phyloP scores from a whole-genome alignment of 2,113 vertebrate species.

The Sphyrna mokarran region DNA sequence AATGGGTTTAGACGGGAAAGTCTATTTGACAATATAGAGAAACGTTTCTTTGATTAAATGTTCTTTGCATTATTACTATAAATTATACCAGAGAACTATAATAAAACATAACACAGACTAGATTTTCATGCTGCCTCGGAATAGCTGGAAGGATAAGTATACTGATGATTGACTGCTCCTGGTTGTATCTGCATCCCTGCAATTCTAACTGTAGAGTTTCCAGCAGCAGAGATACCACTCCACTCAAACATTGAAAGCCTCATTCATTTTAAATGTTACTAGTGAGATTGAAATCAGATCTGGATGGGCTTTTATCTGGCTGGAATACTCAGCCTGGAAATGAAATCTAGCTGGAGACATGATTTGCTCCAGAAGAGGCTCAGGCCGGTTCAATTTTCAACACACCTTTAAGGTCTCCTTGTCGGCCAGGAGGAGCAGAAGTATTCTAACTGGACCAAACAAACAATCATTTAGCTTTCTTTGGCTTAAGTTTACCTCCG shows the following conservation, averaged over 20 bases:
- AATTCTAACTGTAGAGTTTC: neutral
- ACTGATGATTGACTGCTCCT: neutral
- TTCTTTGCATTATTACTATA: neutral
- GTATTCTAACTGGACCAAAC: neutral
- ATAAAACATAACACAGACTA: neutral
- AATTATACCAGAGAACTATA: neutral
- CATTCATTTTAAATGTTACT: neutral
- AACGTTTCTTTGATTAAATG: neutral
- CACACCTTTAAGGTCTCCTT: neutral
- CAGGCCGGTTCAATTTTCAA: neutral
- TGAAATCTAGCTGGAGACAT: neutral
- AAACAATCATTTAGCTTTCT: neutral
- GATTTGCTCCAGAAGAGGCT: neutral
- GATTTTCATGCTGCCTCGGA: neutral
- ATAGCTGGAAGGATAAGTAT: neutral
- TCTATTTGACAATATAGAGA: neutral
- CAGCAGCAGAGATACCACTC: neutral
- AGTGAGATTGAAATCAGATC: no score
- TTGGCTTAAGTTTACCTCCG: neutral
- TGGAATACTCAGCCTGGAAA: neutral
- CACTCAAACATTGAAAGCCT: neutral
- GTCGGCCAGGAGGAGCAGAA: neutral
- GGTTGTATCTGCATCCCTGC: neutral
- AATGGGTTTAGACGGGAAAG: neutral
- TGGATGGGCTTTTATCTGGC: neutral